These are phyloP conservation scores for Scaptomyza hsui DNA, from an alignment of 1,140 invertebrate species.

Conservation along the genomic window DNA sequence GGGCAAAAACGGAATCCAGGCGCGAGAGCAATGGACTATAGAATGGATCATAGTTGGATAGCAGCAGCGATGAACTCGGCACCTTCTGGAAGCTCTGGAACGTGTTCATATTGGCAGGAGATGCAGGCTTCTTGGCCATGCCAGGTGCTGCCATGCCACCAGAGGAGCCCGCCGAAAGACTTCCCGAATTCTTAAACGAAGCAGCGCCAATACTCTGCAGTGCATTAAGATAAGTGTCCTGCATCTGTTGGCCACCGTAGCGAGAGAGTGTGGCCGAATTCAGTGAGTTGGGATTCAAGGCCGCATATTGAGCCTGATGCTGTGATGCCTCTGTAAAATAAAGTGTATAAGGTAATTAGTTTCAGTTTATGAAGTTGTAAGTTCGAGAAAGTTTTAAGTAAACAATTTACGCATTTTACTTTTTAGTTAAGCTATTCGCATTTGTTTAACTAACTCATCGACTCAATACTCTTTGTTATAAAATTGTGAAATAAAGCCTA, in stretches of 20 bases:
- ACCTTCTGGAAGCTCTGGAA: constrained; percentile 92
- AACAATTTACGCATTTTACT: too few relatives aligned
- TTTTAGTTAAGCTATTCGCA: too few relatives aligned
- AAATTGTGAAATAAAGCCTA: constrained; percentile 21
- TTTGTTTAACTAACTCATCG: neutral
- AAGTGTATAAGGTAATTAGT: neutral
- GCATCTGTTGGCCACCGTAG: constrained; percentile 74
- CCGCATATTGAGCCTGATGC: constrained; percentile 69
- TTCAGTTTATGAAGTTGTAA: neutral
- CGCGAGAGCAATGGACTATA: constrained; percentile 92
- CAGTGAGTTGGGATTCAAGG: constrained; percentile 62
- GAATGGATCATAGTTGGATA: constrained; percentile 94
- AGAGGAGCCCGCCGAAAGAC: constrained; percentile 66
- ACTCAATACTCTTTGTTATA: neutral
- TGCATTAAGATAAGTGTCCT: constrained; percentile 75
- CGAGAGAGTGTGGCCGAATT: constrained; percentile 64
- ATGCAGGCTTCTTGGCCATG: constrained; percentile 63
- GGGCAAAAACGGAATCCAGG: constrained; percentile 92
- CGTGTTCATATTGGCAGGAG: constrained; percentile 75
- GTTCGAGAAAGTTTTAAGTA: too few relatives aligned
- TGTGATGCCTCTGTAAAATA: constrained; percentile 70
- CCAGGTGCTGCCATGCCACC: constrained; percentile 55
- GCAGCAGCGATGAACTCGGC: constrained; percentile 90
- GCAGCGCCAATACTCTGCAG: constrained; percentile 75
- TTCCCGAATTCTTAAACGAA: constrained; percentile 76